Evolutionary conservation across 1,140 invertebrate genomes (phyloP).

Genomic region (Drosophila bocqueti): DNA sequence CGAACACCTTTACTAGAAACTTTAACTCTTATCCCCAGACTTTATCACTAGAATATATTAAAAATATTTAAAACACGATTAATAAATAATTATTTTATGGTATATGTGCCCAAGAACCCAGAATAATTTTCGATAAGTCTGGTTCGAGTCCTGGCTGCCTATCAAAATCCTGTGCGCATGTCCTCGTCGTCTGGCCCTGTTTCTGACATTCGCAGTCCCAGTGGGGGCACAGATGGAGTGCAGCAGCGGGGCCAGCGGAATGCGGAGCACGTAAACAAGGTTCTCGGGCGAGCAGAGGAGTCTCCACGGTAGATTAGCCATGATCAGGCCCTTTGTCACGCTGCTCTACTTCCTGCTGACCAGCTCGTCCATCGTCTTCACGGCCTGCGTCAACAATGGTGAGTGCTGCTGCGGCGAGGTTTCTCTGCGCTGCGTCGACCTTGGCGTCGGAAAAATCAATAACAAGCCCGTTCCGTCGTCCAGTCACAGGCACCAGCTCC

Average conservation of each 20-base stretch:
- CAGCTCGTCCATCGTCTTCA: conserved; percentile 72
- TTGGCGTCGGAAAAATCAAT: conserved; percentile 76
- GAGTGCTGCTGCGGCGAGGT: conserved; percentile 1
- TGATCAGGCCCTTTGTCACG: conserved; percentile 62
- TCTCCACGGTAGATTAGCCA: conserved; percentile 45
- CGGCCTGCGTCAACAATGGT: conserved; percentile 75
- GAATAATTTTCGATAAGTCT: not conserved
- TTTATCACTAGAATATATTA: not conserved
- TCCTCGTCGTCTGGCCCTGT: conserved; percentile 5
- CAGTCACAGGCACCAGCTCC: conserved; percentile 86
- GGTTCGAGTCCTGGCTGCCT: conserved; percentile 17
- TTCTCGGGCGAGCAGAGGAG: conserved; percentile 9
- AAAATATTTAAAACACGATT: not conserved
- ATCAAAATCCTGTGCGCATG: conserved; percentile 52
- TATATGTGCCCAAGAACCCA: not conserved
- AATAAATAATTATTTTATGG: not conserved
- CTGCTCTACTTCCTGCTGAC: conserved; percentile 69
- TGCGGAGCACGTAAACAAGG: conserved; percentile 41
- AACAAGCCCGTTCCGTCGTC: conserved; percentile 9
- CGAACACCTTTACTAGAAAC: no score
- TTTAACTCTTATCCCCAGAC: not conserved
- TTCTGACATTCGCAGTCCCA: conserved; percentile 44
- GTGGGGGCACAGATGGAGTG: conserved; percentile 4
- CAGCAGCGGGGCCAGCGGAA: conserved; percentile 25
- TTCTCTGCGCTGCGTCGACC: conserved; percentile 16